Percentiles rank a stretch among this genome's conserved stretches.
These are phyloP conservation scores for Drosophila kokeensis DNA, from an alignment of 2,888 invertebrate genomes.

Conservation along the genomic window DNA sequence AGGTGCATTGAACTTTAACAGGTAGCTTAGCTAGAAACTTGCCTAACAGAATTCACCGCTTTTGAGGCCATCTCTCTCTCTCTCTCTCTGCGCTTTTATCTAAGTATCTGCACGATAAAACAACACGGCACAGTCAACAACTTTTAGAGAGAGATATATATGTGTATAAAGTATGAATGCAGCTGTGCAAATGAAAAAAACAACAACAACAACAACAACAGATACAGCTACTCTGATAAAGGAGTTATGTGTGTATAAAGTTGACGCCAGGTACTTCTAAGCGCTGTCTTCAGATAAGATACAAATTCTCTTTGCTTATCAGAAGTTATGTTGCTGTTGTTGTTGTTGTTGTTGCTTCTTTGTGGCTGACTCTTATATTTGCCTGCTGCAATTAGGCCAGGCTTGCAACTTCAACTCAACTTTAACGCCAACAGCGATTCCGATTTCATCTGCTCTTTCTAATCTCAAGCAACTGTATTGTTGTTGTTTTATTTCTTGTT, in stretches of 20 bases:
- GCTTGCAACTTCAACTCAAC: slow-evolving; percentile 22
- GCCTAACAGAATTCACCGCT: slow-evolving; percentile 3
- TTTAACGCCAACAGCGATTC: slow-evolving; percentile 15
- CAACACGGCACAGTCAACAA: slow-evolving; percentile 19
- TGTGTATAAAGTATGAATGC: slow-evolving; percentile 36
- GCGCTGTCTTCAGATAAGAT: slow-evolving; percentile 56
- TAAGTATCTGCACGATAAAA: slow-evolving; percentile 12
- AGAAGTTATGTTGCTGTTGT: slow-evolving; percentile 24
- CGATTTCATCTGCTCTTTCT: slow-evolving; percentile 14
- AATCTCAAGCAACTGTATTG: slow-evolving; percentile 5
- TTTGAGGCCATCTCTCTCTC: slow-evolving; percentile 20
- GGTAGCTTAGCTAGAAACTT: slow-evolving; percentile 18
- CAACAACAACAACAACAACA: slow-evolving; percentile 33
- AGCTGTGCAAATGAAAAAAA: slow-evolving; percentile 56
- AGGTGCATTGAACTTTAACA: slow-evolving; percentile 67
- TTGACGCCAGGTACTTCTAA: slow-evolving; percentile 45
- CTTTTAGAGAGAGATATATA: slow-evolving; percentile 25
- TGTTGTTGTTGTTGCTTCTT: slow-evolving; percentile 12
- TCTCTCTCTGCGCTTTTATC: slow-evolving; percentile 7
- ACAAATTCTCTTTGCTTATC: slow-evolving; percentile 48
- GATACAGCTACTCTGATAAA: slow-evolving; percentile 44
- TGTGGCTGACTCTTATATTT: slow-evolving; percentile 16
- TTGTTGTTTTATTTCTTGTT: not conserved
- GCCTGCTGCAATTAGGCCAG: slow-evolving; percentile 53
- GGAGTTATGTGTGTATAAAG: slow-evolving; percentile 9